These are phyloP conservation scores for Syngnathus floridae DNA, from an alignment of 2,113 vertebrate species.

Conservation along the genomic window DNA sequence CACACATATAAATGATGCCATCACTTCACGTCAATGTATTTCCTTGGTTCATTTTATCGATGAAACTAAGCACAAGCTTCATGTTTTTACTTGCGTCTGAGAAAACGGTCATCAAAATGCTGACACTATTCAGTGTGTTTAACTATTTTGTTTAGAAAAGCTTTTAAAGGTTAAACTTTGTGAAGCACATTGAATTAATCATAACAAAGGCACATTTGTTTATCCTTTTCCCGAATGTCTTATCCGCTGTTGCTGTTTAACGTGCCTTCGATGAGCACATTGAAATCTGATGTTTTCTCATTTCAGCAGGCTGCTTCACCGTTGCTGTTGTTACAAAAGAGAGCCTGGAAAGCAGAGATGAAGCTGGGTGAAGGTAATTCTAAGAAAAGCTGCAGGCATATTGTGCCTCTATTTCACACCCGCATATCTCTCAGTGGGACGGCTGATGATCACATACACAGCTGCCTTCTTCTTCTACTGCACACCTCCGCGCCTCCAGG, in stretches of 20 bases:
- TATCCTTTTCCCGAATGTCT: neutral
- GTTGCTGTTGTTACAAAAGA: slow-evolving; percentile 1
- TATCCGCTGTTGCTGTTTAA: neutral
- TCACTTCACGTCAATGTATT: too few relatives aligned
- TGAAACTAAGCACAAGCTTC: neutral
- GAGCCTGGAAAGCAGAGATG: slow-evolving; percentile 21
- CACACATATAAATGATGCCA: too few relatives aligned
- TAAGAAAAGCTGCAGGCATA: slow-evolving; percentile 33
- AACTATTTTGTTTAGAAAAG: too few relatives aligned
- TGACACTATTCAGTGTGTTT: neutral
- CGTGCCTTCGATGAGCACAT: neutral
- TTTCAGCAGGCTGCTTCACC: neutral
- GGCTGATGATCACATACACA: slow-evolving; percentile 43
- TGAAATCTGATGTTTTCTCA: neutral
- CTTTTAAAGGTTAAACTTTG: too few relatives aligned
- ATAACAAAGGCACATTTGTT: too few relatives aligned
- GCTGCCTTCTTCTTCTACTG: slow-evolving; percentile 11
- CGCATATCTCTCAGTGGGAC: slow-evolving; percentile 32
- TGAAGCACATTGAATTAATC: too few relatives aligned
- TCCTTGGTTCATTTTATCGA: neutral
- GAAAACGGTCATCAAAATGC: neutral
- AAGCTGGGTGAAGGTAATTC: slow-evolving; percentile 18
- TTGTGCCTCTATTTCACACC: slow-evolving; percentile 32
- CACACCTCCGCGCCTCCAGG: slow-evolving; percentile 40
- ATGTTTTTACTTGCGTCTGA: neutral